Conservation (phyloP, 2,888 invertebrate genomes). For the Hirudinaria manillensis region DNA sequence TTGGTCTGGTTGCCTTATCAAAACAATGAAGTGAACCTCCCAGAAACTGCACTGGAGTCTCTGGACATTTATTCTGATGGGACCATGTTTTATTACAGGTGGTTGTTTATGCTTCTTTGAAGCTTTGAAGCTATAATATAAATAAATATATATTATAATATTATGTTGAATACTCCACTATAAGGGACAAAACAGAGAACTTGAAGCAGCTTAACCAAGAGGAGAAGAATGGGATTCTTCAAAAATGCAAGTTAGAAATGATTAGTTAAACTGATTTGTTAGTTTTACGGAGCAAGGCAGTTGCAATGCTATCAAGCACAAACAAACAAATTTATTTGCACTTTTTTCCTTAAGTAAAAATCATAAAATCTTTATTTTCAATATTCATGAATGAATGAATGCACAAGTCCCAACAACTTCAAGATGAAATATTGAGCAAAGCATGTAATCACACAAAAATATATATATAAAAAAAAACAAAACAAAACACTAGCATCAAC, state of each 20-base stretch:
- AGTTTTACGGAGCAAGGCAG: background rate
- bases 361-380: too few species aligned
- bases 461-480: too few species aligned
- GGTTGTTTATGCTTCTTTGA: background rate
- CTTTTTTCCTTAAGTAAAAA: too few species aligned
- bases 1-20: constrained; percentile 21
- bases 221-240: constrained; percentile 21
- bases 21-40: background rate
- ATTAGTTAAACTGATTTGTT: background rate
- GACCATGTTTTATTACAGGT: constrained; percentile 23
- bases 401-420: too few species aligned
- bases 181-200: constrained; percentile 18
- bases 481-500: too few species aligned
- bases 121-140: too few species aligned
- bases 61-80: constrained; percentile 25
- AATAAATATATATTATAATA: too few species aligned
- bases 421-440: too few species aligned
- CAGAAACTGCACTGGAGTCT: background rate
- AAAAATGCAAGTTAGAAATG: constrained; percentile 18
- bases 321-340: too few species aligned
- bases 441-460: too few species aligned
- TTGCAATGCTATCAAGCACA: too few species aligned
- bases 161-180: background rate
- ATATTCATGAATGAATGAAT: too few species aligned
- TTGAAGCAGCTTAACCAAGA: constrained; percentile 18